Evolutionary conservation across 2,797 vertebrate genomes (phyloP), one percentile per base, ranked within the genome.

Genomic region (Natrix natrix): DNA sequence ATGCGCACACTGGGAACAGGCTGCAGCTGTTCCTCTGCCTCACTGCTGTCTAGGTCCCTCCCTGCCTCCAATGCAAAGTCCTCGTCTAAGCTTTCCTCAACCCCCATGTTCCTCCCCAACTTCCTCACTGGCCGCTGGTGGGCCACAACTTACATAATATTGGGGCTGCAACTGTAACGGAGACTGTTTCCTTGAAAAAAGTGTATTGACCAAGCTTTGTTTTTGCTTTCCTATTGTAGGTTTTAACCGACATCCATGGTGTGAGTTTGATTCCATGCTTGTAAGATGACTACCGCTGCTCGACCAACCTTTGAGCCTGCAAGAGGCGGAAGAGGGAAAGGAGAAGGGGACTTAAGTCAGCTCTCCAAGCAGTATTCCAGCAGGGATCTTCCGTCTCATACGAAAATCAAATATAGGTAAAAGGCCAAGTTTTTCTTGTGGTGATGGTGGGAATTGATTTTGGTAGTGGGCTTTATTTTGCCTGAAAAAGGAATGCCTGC

Each of bases 321-420:
- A 0, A 98, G 99, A 97, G 99, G 99, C 93, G 99, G 99, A 56
- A 98, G 99, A 95, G 99, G 99, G 37, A 99, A 99, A 98, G 99
- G 99, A 92, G 99, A 99, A 97, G 99, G 99, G 7, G 99, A 99
- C 94, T 95, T 99, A 94, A 99, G 99, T 93, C 99, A 99, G n/a
- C 97, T 99, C 48, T 99, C 99, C 55, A 99, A 99, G 90, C 99
- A 99, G 17, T 99, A 99, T 93, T 99, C 99, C 91, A 99, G 99
- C 96, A 98, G 99, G 97, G 99, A 99, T 96, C 98, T 99, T 92
- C 99, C 99, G 2, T 99, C 99, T 92, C 99, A 99, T 95, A 99
- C 99, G 28, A 99, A 99, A 97, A 99, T 99, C 96, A 99, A 99
- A 96, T 99, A 99, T 96, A 99, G 99, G 99, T 99, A 96, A 96